Evolutionary conservation across 2,797 vertebrate species (phyloP), one percentile per base, ranked within the genome.

Genomic region (Eremophila alpestris): DNA sequence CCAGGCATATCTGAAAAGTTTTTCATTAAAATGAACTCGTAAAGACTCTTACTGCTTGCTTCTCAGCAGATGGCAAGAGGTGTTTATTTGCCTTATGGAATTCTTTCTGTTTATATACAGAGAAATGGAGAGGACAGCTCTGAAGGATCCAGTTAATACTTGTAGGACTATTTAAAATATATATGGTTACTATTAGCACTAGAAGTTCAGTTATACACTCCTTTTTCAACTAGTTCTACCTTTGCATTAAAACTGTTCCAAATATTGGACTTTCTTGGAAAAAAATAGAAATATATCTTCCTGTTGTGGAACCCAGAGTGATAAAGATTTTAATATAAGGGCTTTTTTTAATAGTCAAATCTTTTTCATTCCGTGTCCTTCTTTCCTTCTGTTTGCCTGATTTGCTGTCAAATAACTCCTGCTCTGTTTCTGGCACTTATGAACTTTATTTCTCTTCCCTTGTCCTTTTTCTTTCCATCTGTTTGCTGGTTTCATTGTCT

Each of bases 1-100:
- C 68, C 46, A 43, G 16, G 65, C 74, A 63, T 69, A 75, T 88
- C 85, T 70, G 92, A 96, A 93, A 97, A 97, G 97, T 95, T 97
- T 97, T 97, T 95, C 86, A 95, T 95, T 97, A 96, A 96, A 97
- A 96, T 78, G 78, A 90, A 94, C 90, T 89, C 54, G 13, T 97
- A 96, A 97, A 97, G 89, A 91, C 93, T 94, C 95, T 94, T 94
- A 94, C 93, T 90, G 70, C 87, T 96, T 96, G 51, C 69, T 95
- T 97, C 94, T 94, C 90, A 94, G 93, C 95, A 96, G 36, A 76
- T 96, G 95, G 94, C 87, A 90, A 97, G 93, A 96, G 94, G 95
- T 96, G 95, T 94, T 96, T 96, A 90, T 96, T 96, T 95, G 87
- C 87, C 80, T 93, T 73, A 59, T 77, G 85, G 76, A 96, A 86